Base-by-base conservation (phyloP, 2,113 vertebrate genomes). In the Menidia beryllina region DNA sequence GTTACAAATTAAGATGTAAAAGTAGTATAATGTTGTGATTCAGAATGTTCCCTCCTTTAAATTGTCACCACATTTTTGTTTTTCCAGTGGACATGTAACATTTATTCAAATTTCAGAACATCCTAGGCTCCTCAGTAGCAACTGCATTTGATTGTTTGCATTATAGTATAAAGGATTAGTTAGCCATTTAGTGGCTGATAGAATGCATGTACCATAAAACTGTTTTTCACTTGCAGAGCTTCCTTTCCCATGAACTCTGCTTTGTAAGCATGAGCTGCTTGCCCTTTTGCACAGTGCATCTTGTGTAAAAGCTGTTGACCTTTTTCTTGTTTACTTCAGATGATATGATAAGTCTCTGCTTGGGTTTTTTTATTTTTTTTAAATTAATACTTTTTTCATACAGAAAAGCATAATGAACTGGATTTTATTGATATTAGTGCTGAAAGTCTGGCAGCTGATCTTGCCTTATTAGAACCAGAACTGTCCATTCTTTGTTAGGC, bases 381-480 rank as follows among this genome's bases (percentile, higher is more conserved):
- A 23, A 4, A n/a, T n/a, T n/a, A n/a, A n/a, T n/a, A n/a, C n/a
- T 61, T 20, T 58, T 51, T 50, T 45, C 21, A 24, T 8, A 25
- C 38, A 60, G 41, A 59, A 55, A 50, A 58, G 8, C 13, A 39
- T 5, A 56, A 50, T 69, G 47, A 43, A 3, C 26, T 61, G 59
- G 19, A 26, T 7, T 53, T 36, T 58, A 73, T 59, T 82, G 61
- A 43, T 23, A 27, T 71, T 70, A 39, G 23, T 41, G 43, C 30
- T 21, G 61, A 49, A 73, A 58, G 49, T 57, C 68, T 62, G 72
- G 65, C 85, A 89, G 54, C 72, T 51, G 78, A 80, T 80, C 82
- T 88, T 79, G 74, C 85, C 86, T 81, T 87, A 87, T 90, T 84
- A 87, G 84, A 89, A 77, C 77, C 88, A 91, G 88, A 92, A 86